Evolutionary conservation across 1,140 invertebrate species (phyloP).

Genomic region (Stegodyphus mimosarum): DNA sequence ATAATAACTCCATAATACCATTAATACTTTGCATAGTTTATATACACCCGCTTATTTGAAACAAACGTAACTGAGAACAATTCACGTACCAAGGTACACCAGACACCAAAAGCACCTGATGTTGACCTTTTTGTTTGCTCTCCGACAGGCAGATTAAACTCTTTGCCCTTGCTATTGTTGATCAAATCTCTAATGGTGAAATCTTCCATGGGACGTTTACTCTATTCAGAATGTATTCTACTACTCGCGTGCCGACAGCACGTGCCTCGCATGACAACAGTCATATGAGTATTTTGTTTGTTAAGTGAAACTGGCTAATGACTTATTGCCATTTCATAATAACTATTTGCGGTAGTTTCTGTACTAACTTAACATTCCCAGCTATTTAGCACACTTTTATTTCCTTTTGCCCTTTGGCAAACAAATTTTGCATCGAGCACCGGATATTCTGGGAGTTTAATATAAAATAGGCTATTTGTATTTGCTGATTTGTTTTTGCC

Average conservation of each 20-base stretch:
- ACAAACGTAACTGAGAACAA: too few relatives aligned
- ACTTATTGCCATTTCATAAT: slow-evolving; percentile 6
- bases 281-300: slow-evolving; percentile 21
- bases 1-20: too few relatives aligned
- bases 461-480: too few relatives aligned
- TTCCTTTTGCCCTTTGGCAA: too few relatives aligned
- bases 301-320: slow-evolving; percentile 30
- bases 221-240: neutral
- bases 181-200: slow-evolving; percentile 26
- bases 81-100: neutral
- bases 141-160: neutral
- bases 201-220: slow-evolving; percentile 28
- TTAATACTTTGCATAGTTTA: too few relatives aligned
- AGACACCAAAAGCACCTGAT: neutral
- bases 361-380: too few relatives aligned
- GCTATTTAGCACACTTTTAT: too few relatives aligned
- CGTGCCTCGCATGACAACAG: neutral
- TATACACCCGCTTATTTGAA: too few relatives aligned
- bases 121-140: slow-evolving; percentile 37
- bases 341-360: too few relatives aligned
- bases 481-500: too few relatives aligned
- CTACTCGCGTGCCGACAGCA: slow-evolving; percentile 21
- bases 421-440: too few relatives aligned
- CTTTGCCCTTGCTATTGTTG: slow-evolving; percentile 25
- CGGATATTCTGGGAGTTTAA: too few relatives aligned